phyloP scores from a whole-genome alignment of 2,888 invertebrate species.

The Eristalinus aeneus region DNA sequence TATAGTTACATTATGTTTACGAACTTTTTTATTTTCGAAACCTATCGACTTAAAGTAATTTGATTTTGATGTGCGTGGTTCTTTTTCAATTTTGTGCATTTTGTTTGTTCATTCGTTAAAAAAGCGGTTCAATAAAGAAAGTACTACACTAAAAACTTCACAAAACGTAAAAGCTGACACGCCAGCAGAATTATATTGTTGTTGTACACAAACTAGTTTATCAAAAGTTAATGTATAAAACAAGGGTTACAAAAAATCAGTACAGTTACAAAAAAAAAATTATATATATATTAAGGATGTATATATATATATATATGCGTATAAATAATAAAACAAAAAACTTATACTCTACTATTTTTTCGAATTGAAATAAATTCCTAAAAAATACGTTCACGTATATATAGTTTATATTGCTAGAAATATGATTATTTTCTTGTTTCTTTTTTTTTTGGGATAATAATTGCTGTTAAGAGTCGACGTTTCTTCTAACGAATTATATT shows the following conservation, averaged over 20 bases:
- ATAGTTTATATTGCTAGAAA: constrained; percentile 50
- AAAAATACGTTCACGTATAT: constrained; percentile 22
- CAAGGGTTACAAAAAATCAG: constrained; percentile 58
- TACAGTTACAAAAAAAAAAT: constrained; percentile 53
- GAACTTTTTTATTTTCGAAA: constrained; percentile 41
- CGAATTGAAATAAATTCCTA: constrained; percentile 39
- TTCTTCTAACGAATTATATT: constrained; percentile 48
- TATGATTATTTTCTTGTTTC: constrained; percentile 40
- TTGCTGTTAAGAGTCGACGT: constrained; percentile 37
- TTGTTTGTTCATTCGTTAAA: constrained; percentile 32
- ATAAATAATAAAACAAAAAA: constrained; percentile 65
- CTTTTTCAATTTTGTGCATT: background rate
- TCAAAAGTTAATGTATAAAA: constrained; percentile 47
- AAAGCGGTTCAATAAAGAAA: constrained; percentile 41
- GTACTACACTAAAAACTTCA: constrained; percentile 1
- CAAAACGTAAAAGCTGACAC: background rate
- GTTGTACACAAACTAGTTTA: constrained; percentile 4
- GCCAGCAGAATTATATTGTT: background rate
- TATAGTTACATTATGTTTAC: constrained; percentile 48
- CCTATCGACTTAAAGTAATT: constrained; percentile 28
- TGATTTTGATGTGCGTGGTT: constrained; percentile 51
- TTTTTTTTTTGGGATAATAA: constrained; percentile 48
- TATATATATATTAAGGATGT: constrained; percentile 43
- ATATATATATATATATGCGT: constrained; percentile 52
- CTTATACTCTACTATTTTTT: constrained; percentile 54